Percentiles rank a stretch among this genome's conserved stretches.
Conservation (phyloP, 2,888 invertebrate species). For the Cheilosia vulpina region DNA sequence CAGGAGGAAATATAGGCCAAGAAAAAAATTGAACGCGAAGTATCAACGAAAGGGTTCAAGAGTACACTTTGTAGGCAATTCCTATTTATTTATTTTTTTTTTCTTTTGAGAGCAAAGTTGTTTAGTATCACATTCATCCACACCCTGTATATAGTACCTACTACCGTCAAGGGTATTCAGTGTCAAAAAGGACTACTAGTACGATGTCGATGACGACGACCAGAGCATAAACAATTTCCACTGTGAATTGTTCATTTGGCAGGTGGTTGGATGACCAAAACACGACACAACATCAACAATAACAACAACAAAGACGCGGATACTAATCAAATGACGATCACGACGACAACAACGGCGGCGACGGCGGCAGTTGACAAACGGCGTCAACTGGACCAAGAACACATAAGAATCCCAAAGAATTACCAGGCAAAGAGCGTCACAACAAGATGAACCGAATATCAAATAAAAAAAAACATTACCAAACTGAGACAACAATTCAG, state of each 20-base stretch:
- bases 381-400: constrained; percentile 51
- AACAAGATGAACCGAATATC: constrained; percentile 61
- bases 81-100: constrained; percentile 36
- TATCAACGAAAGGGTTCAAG: constrained; percentile 55
- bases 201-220: constrained; percentile 8
- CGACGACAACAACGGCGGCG: not conserved
- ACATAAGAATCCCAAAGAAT: constrained; percentile 40
- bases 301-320: constrained; percentile 30
- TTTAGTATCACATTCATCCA: constrained; percentile 32
- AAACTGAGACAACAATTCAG: constrained; percentile 77
- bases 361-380: constrained; percentile 27
- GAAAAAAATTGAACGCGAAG: not conserved
- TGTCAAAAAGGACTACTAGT: constrained; percentile 42
- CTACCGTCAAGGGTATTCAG: not conserved
- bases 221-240: constrained; percentile 22
- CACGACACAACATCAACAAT: constrained; percentile 9
- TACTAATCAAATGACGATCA: constrained; percentile 37
- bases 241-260: constrained; percentile 37
- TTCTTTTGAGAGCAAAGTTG: constrained; percentile 31
- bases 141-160: not conserved
- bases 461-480: constrained; percentile 41
- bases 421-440: constrained; percentile 43
- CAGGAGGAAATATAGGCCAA: not conserved
- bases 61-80: constrained; percentile 61
- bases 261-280: constrained; percentile 5